Percentiles rank a stretch among this genome's conserved stretches.
These are phyloP conservation scores for Syngnathus scovelli DNA, from an alignment of 2,113 vertebrate genomes.

Conservation along the genomic window DNA sequence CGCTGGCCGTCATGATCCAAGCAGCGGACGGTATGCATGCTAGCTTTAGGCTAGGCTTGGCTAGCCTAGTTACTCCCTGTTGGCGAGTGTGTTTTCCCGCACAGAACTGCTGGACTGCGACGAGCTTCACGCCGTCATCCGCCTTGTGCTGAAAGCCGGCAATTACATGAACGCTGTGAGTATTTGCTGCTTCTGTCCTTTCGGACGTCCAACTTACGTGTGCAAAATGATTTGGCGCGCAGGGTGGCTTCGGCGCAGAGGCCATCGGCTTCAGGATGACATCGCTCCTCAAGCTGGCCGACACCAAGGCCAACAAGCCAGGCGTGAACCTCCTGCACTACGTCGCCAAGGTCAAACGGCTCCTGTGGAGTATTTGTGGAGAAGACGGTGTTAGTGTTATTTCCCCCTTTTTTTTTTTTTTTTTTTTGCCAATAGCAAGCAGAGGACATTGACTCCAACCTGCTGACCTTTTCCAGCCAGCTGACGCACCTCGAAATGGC, in stretches of 20 bases:
- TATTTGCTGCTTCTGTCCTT: slow-evolving; percentile 10
- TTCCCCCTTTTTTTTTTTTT: background rate
- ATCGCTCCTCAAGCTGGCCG: slow-evolving; percentile 73
- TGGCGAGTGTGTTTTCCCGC: background rate
- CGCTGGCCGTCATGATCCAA: slow-evolving; percentile 65
- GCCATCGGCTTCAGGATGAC: slow-evolving; percentile 74
- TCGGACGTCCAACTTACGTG: background rate
- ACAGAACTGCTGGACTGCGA: slow-evolving; percentile 75
- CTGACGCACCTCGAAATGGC: slow-evolving; percentile 65
- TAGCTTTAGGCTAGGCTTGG: background rate
- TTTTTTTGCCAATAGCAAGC: slow-evolving; percentile 59
- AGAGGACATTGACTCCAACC: slow-evolving; percentile 57
- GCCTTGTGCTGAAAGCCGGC: slow-evolving; percentile 75
- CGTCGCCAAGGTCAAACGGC: slow-evolving; percentile 69
- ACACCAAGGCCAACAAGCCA: slow-evolving; percentile 79
- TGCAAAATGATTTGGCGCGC: background rate
- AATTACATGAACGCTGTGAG: slow-evolving; percentile 82
- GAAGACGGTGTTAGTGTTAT: background rate
- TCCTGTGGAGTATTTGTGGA: background rate
- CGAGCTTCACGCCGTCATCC: slow-evolving; percentile 76
- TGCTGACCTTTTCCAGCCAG: slow-evolving; percentile 65
- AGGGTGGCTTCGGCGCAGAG: slow-evolving; percentile 73
- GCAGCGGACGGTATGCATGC: slow-evolving; percentile 63
- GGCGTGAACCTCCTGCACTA: slow-evolving; percentile 80
- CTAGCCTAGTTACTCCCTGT: background rate